Evolutionary conservation across 2,888 invertebrate species (phyloP).

Genomic region (Microchrysa polita): DNA sequence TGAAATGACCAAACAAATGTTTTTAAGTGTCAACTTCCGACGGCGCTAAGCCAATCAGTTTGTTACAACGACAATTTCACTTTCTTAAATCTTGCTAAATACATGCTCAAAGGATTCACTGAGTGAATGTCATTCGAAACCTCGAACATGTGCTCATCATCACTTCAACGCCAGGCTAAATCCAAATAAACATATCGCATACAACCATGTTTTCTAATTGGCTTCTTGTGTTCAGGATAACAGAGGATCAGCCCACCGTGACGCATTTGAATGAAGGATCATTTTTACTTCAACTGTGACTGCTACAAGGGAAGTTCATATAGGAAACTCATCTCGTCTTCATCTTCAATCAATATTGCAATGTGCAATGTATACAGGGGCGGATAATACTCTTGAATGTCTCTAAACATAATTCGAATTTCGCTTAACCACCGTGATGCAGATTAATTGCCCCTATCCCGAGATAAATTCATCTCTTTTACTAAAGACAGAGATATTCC

Average conservation of each 20-base stretch:
- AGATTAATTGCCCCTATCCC: constrained; percentile 17
- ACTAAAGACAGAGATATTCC: background rate
- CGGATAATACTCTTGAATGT: too few relatives aligned
- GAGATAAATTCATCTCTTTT: constrained; percentile 4
- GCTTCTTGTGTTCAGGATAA: constrained; percentile 25
- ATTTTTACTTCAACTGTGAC: too few relatives aligned
- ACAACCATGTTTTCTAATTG: constrained; percentile 30
- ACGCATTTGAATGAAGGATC: background rate
- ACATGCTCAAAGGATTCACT: constrained; percentile 11
- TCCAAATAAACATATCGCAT: background rate
- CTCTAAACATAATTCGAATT: background rate
- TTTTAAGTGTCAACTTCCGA: constrained; percentile 29
- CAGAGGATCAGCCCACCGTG: constrained; percentile 20
- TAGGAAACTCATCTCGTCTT: too few relatives aligned
- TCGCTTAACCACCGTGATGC: constrained; percentile 1
- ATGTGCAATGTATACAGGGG: too few relatives aligned
- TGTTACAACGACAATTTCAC: background rate
- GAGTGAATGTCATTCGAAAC: background rate
- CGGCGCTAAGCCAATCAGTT: constrained; percentile 6
- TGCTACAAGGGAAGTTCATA: too few relatives aligned
- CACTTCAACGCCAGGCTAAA: constrained; percentile 13
- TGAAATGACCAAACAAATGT: constrained; percentile 3
- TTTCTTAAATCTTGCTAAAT: background rate
- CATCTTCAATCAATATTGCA: too few relatives aligned
- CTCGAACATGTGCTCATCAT: constrained; percentile 35